A percentile compares a stretch with the other conserved stretches of the same genome.
These are phyloP conservation scores for Acleris cristana DNA, from an alignment of 2,888 invertebrate species.

Conservation along the genomic window DNA sequence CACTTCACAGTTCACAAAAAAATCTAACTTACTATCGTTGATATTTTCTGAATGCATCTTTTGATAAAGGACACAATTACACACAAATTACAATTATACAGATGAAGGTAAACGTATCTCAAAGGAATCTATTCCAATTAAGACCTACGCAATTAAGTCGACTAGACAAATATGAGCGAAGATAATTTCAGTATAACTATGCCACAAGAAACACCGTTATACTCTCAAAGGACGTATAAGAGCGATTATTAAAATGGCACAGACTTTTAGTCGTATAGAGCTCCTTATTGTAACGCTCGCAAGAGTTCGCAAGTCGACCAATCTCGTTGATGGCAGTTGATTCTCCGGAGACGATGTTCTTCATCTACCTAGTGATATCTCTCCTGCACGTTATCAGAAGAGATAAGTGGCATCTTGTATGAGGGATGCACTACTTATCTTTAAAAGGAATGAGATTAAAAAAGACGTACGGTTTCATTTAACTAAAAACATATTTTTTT, in stretches of 20 bases:
- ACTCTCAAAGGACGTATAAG: conserved; percentile 28
- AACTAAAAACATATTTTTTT: too few species aligned
- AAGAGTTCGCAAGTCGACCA: conserved; percentile 30
- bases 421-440: too few species aligned
- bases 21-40: background rate
- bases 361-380: conserved; percentile 22
- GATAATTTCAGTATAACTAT: conserved; percentile 11
- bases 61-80: too few species aligned
- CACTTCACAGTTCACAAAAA: background rate
- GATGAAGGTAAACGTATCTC: background rate
- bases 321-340: conserved; percentile 33
- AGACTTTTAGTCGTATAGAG: conserved; percentile 29
- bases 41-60: background rate
- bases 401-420: background rate
- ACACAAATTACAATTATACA: too few species aligned
- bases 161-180: conserved; percentile 23
- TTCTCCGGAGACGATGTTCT: conserved; percentile 30
- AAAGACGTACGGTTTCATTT: too few species aligned
- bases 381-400: conserved; percentile 10
- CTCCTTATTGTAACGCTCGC: conserved; percentile 20
- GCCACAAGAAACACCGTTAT: conserved; percentile 15
- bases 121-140: background rate
- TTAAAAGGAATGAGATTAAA: too few species aligned
- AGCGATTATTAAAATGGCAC: conserved; percentile 36
- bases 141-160: conserved; percentile 17